Base-by-base conservation (phyloP, 2,113 vertebrate species). In the Haemorhous mexicanus region DNA sequence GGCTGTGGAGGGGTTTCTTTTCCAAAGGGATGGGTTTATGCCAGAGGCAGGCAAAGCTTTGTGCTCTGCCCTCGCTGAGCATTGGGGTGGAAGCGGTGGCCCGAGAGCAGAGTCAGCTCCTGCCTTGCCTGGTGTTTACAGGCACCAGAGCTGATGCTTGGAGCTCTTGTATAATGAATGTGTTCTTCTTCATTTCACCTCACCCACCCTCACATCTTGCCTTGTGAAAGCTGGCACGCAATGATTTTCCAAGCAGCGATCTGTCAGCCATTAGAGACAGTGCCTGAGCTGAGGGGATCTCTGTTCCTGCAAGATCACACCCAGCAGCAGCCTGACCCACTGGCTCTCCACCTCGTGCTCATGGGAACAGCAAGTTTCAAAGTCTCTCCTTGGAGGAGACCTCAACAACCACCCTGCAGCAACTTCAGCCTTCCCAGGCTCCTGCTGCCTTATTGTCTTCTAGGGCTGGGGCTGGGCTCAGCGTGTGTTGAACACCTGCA, bases 41-140 rank as follows among this genome's bases (percentile, higher is more conserved):
- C 24, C 49, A 22, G 82, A 32, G 72, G 59, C 76, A 49, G 30
- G 86, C 7, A 4, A 4, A 75, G 80, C 59, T 74, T 59, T 80
- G 33, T 67, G 76, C 37, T 52, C 41, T 88, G 68, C 59, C 75
- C 66, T 67, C 15, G 68, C 77, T 2, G 22, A 84, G 52, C n/a
- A 10, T 3, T 8, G 10, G 11, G 72, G 33, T 62, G 67, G 75
- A 50, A 74, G 73, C 18, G 1, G 46, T 3, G 2, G 41, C 75
- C 52, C 0, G 0, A 10, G 26, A 28, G n/a, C 18, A 1, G 76
- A 3, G 41, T 41, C 0, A 0, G 28, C 64, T 91, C 39, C 77
- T 75, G 77, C 67, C 72, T 77, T 7, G 49, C 72, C 68, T 41
- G 64, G 28, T 3, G 9, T 58, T 72, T 41, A 27, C 43, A 83